phyloP scores from a whole-genome alignment of 2,888 invertebrate genomes.

The Eustalomyia histrio region DNA sequence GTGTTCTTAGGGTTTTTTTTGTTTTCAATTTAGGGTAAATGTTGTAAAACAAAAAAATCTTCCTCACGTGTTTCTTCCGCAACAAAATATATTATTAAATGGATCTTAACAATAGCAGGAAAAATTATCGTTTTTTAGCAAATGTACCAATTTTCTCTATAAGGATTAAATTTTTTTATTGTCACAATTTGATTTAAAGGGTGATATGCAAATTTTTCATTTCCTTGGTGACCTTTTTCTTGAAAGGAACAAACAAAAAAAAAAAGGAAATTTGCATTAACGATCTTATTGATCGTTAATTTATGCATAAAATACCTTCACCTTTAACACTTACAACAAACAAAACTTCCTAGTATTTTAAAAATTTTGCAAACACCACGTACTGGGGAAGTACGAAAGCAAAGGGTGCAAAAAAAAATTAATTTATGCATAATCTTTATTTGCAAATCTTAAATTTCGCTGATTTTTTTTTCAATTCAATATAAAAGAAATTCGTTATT shows the following conservation, averaged over 20 bases:
- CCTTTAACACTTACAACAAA: conserved; percentile 70
- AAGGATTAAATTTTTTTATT: conserved; percentile 43
- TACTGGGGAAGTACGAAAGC: conserved; percentile 31
- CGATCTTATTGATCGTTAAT: conserved; percentile 78
- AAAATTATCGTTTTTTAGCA: conserved; percentile 36
- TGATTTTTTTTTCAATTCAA: conserved; percentile 15
- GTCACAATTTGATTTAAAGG: conserved; percentile 37
- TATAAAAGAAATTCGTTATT: conserved; percentile 25
- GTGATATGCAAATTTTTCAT: conserved; percentile 63
- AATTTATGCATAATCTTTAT: conserved; percentile 53
- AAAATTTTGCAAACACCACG: conserved; percentile 20
- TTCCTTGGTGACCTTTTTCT: conserved; percentile 32
- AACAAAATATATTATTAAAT: conserved; percentile 38
- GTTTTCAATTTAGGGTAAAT: conserved; percentile 36
- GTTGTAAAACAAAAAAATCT: conserved; percentile 3
- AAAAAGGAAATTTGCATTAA: conserved; percentile 58
- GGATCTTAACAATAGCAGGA: conserved; percentile 30
- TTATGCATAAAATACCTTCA: conserved; percentile 77
- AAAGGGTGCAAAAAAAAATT: conserved; percentile 55
- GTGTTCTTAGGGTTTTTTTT: neutral
- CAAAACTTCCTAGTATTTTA: neutral
- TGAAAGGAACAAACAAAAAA: neutral
- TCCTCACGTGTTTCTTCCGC: conserved; percentile 60
- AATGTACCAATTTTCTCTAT: conserved; percentile 63
- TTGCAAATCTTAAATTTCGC: conserved; percentile 61